Evolutionary conservation across 2,888 invertebrate genomes (phyloP).

Genomic region (Cephus nigrinus): DNA sequence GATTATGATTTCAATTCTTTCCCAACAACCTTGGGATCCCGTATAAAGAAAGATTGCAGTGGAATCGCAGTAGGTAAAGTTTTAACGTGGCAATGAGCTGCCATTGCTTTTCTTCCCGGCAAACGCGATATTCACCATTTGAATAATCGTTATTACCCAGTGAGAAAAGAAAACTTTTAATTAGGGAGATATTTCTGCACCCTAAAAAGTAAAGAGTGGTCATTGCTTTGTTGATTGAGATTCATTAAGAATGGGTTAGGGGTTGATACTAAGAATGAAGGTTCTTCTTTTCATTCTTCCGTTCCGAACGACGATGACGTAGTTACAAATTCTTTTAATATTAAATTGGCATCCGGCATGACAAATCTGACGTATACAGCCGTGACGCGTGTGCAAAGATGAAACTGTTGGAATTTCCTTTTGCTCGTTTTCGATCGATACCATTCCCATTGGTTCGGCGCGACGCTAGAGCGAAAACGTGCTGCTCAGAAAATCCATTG

Average conservation of each 20-base stretch:
- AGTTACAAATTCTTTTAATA: neutral
- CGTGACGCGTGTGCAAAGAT: neutral
- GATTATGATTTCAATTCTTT: constrained; percentile 20
- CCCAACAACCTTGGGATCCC: neutral
- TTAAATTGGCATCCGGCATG: neutral
- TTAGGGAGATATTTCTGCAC: neutral
- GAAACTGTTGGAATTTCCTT: neutral
- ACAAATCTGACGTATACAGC: neutral
- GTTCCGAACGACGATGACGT: neutral
- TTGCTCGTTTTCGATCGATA: neutral
- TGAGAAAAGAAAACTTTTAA: neutral
- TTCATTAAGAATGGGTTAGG: neutral
- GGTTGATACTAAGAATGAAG: neutral
- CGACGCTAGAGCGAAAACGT: neutral
- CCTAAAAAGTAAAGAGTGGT: neutral
- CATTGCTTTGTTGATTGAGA: neutral
- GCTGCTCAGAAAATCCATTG: neutral
- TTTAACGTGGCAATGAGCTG: neutral
- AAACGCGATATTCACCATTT: neutral
- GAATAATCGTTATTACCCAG: neutral
- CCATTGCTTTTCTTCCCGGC: neutral
- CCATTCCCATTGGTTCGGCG: neutral
- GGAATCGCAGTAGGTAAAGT: neutral
- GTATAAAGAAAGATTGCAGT: neutral
- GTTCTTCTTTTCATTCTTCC: neutral